A percentile compares a stretch with the other conserved stretches of the same genome.
These are phyloP conservation scores for Manis javanica DNA, from an alignment of 2,797 vertebrate genomes.

Conservation along the genomic window DNA sequence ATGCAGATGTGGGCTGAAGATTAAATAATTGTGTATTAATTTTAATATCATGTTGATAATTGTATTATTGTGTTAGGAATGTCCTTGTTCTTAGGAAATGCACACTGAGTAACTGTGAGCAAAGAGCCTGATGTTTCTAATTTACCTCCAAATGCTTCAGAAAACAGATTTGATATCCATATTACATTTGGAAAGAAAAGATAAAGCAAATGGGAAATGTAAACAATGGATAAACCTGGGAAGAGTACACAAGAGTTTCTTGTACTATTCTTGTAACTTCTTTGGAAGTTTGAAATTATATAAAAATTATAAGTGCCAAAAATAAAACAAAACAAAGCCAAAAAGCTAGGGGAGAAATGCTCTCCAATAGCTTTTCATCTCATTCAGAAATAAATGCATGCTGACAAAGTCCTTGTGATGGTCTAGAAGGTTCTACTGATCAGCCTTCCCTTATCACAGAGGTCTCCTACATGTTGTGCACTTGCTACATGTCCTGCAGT, in stretches of 20 bases:
- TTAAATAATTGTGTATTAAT: neutral
- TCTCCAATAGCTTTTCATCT: neutral
- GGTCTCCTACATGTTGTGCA: too few relatives aligned
- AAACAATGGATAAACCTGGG: neutral
- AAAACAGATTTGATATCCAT: neutral
- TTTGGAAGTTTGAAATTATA: constrained; percentile 11
- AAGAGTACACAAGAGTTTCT: neutral
- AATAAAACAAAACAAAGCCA: neutral
- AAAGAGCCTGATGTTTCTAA: neutral
- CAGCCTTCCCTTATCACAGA: neutral
- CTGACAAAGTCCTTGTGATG: neutral
- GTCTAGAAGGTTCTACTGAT: neutral
- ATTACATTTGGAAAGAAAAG: neutral
- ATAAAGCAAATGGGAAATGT: neutral
- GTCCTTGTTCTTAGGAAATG: constrained; percentile 29
- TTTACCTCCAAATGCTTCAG: neutral
- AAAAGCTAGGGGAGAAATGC: neutral
- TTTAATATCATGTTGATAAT: neutral
- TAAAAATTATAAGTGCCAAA: neutral
- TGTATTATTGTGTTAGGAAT: neutral
- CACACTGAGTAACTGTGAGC: neutral
- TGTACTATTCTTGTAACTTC: neutral
- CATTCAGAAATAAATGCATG: too few relatives aligned
- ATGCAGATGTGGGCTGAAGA: neutral
- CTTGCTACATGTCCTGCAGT: too few relatives aligned